Conservation (phyloP, 2,888 invertebrate species). For the Brachyptera risi region DNA sequence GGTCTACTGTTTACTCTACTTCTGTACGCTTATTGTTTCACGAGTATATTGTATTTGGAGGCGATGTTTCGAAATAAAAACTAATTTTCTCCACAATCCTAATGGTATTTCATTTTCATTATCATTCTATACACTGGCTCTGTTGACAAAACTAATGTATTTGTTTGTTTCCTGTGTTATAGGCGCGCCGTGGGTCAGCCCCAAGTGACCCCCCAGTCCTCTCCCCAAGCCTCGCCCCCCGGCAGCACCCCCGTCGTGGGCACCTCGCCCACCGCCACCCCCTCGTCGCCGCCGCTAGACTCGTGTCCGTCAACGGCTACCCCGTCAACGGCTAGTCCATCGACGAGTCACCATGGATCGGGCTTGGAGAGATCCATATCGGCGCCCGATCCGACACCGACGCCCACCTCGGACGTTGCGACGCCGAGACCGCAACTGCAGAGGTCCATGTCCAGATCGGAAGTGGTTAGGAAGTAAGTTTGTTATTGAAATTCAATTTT, state of each 20-base stretch:
- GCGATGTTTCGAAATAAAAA: no score
- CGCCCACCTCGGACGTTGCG: constrained; percentile 28
- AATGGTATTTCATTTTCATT: no score
- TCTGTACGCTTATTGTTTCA: no score
- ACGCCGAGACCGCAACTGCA: constrained; percentile 37
- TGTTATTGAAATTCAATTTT: background rate
- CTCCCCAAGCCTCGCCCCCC: constrained; percentile 31
- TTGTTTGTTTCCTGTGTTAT: constrained; percentile 26
- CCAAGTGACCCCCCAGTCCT: constrained; percentile 41
- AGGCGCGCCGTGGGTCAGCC: constrained; percentile 32
- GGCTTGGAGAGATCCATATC: constrained; percentile 30
- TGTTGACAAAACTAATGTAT: no score
- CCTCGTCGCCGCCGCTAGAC: constrained; percentile 30
- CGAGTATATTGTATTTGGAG: no score
- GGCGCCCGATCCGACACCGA: constrained; percentile 24
- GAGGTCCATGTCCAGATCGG: constrained; percentile 45
- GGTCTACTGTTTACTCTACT: no score
- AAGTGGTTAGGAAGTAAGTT: constrained; percentile 46
- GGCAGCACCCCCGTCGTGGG: constrained; percentile 41
- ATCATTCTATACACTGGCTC: background rate
- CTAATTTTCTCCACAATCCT: no score
- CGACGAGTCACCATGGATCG: constrained; percentile 32
- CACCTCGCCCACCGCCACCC: constrained; percentile 42
- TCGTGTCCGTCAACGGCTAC: constrained; percentile 38
- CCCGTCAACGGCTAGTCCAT: constrained; percentile 38